Evolutionary conservation across 1,140 invertebrate species (phyloP).

Genomic region (Rhizoglyphus robini): DNA sequence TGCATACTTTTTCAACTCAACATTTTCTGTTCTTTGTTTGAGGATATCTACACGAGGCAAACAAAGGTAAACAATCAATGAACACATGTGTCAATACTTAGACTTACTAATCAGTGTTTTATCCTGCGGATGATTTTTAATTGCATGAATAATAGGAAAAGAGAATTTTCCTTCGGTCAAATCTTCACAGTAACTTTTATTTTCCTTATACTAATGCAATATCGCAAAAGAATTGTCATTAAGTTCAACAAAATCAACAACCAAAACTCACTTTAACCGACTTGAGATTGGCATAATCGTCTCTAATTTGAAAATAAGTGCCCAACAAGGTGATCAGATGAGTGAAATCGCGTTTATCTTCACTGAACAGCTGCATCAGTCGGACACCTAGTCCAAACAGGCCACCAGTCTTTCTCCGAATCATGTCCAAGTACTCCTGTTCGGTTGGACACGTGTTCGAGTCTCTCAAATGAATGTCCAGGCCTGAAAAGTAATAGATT

Average conservation of each 20-base stretch:
- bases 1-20: conserved; percentile 85
- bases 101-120: conserved; percentile 77
- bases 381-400: conserved; percentile 85
- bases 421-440: conserved; percentile 83
- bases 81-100: conserved; percentile 18
- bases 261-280: conserved; percentile 54
- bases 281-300: conserved; percentile 83
- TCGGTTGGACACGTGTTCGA: conserved; percentile 82
- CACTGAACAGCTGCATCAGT: conserved; percentile 87
- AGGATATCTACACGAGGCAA: conserved; percentile 50
- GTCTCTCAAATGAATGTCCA: conserved; percentile 97
- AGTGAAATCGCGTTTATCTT: conserved; percentile 64
- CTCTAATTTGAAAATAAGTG: conserved; percentile 86
- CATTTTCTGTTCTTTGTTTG: conserved; percentile 68
- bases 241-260: conserved; percentile 3
- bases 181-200: conserved; percentile 94
- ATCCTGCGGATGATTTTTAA: conserved; percentile 58
- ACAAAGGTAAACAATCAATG: too few species aligned
- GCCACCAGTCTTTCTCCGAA: conserved; percentile 83
- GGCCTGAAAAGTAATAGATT: conserved; percentile 32
- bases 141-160: conserved; percentile 89
- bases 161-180: conserved; percentile 96
- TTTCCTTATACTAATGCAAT: conserved; percentile 79
- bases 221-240: conserved; percentile 27
- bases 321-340: conserved; percentile 69